Conservation (phyloP, 2,113 vertebrate species). For the Ictalurus furcatus region DNA sequence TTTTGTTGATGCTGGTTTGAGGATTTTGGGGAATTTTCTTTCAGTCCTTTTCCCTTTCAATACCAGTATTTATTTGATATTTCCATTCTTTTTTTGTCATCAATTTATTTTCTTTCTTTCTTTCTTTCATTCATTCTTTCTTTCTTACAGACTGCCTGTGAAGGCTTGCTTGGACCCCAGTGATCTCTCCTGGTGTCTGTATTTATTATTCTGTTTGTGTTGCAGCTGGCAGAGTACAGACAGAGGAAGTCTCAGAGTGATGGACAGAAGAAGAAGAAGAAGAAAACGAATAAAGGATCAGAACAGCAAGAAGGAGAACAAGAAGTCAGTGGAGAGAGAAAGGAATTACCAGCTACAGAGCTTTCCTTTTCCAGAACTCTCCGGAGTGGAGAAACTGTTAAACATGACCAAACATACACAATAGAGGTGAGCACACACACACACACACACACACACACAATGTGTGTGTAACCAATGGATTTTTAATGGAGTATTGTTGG, state of each 20-base stretch:
- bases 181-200: background rate
- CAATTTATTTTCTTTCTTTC: background rate
- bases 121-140: background rate
- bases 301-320: conserved; percentile 71
- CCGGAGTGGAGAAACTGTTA: conserved; percentile 78
- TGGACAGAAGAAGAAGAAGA: conserved; percentile 89
- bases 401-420: conserved; percentile 79
- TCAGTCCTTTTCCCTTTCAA: too few species aligned
- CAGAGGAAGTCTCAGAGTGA: conserved; percentile 88
- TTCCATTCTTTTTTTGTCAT: background rate
- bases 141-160: background rate
- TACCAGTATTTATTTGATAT: too few species aligned
- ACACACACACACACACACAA: background rate
- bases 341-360: conserved; percentile 68
- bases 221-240: conserved; percentile 90
- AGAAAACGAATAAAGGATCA: conserved; percentile 78
- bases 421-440: conserved; percentile 77
- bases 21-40: too few species aligned
- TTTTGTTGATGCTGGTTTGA: too few species aligned
- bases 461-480: too few species aligned
- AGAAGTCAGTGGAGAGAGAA: conserved; percentile 65
- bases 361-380: conserved; percentile 75
- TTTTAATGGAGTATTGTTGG: too few species aligned
- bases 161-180: background rate
- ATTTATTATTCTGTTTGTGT: conserved; percentile 7